Conservation (phyloP, 35 echinoderm and acorn worm species). For the Ophiothrix spiculata region DNA sequence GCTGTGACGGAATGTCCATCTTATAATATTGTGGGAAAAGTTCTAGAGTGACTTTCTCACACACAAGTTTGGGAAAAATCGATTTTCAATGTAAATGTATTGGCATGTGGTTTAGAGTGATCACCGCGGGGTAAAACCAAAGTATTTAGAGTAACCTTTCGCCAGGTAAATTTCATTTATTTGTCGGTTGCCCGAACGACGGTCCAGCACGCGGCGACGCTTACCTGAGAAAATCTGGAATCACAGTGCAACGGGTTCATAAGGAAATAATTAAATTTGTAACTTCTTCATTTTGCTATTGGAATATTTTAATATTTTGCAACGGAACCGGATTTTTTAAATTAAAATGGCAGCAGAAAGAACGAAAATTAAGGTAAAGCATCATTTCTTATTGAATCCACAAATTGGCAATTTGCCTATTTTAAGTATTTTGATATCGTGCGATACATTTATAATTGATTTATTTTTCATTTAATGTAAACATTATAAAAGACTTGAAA, state of each 20-base stretch:
- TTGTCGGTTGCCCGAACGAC: background rate
- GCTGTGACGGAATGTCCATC: background rate
- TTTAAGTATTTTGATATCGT: no score
- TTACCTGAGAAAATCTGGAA: background rate
- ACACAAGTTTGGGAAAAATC: background rate
- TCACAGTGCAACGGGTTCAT: background rate
- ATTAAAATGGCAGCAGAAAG: background rate
- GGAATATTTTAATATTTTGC: background rate
- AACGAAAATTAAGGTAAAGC: background rate
- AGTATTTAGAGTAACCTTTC: background rate
- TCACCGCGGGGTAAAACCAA: background rate
- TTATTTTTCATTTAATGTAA: background rate
- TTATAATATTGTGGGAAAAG: background rate
- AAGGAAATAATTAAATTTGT: background rate
- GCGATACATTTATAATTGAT: conserved; percentile 11
- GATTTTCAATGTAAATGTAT: background rate
- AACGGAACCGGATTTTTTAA: background rate
- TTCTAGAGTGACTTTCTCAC: background rate
- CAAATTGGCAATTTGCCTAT: background rate
- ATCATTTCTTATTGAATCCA: background rate
- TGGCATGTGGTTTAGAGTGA: background rate
- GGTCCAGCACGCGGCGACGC: background rate
- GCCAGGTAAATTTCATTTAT: background rate
- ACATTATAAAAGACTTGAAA: background rate
- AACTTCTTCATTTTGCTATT: background rate